These are phyloP conservation scores for Theonella swinhoei DNA, from an alignment of 37 sponge, comb jelly and placozoan genomes.

Conservation along the genomic window DNA sequence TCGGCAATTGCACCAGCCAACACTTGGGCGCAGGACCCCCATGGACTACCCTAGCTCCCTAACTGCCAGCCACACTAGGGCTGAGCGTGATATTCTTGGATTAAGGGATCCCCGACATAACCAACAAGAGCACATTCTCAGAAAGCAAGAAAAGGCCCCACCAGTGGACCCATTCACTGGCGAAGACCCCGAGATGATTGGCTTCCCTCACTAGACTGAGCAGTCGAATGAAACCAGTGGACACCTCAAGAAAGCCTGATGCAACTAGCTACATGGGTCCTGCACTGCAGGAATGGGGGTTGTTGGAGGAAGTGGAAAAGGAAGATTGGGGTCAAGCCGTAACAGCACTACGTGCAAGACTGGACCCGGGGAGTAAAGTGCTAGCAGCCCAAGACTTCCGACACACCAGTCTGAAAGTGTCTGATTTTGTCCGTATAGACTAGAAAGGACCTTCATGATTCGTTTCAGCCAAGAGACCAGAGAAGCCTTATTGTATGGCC, in stretches of 20 bases:
- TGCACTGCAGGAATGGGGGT: conserved; percentile 39
- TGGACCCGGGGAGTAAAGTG: neutral
- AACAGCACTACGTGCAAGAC: neutral
- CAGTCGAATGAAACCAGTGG: conserved; percentile 17
- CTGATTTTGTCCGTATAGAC: too few species aligned
- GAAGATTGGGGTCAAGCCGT: neutral
- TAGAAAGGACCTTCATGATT: too few species aligned
- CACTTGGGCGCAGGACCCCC: too few species aligned
- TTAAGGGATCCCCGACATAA: too few species aligned
- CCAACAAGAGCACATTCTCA: too few species aligned
- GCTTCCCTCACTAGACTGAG: neutral
- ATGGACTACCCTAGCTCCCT: too few species aligned
- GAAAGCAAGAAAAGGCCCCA: neutral
- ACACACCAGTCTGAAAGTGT: too few species aligned
- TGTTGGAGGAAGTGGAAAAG: neutral
- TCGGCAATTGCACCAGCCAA: too few species aligned
- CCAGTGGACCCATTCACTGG: neutral
- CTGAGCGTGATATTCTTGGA: too few species aligned
- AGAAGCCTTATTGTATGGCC: too few species aligned
- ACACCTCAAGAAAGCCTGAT: conserved; percentile 35
- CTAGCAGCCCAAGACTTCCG: conserved; percentile 2
- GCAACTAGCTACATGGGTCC: conserved; percentile 28
- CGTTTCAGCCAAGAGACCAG: too few species aligned
- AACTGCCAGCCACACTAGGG: too few species aligned
- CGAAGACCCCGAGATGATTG: neutral